These are phyloP conservation scores for Teleogryllus occipitalis DNA, from an alignment of 1,140 invertebrate species.

Conservation along the genomic window DNA sequence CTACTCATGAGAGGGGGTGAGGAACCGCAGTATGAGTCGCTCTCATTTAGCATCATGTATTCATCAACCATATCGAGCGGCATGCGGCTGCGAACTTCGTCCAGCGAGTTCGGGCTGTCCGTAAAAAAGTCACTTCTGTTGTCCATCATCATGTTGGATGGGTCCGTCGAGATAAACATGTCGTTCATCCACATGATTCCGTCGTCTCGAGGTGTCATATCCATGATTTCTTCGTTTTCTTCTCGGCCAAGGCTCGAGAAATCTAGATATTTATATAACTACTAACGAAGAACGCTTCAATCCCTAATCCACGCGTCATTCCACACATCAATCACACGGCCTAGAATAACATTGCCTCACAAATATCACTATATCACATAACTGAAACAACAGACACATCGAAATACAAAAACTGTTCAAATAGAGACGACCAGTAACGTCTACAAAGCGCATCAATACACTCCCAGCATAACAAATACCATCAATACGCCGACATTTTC, in stretches of 20 bases:
- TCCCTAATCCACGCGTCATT: not conserved
- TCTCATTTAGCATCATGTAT: slow-evolving; percentile 27
- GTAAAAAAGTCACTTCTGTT: slow-evolving; percentile 50
- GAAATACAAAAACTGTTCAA: too few species aligned
- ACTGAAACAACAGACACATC: too few species aligned
- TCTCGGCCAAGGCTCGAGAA: not conserved
- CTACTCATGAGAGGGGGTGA: slow-evolving; percentile 35
- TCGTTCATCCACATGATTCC: slow-evolving; percentile 68
- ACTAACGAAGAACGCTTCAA: not conserved
- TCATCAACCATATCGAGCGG: slow-evolving; percentile 27
- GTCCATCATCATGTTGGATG: slow-evolving; percentile 47
- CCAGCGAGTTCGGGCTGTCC: slow-evolving; percentile 46
- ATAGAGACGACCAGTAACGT: not conserved
- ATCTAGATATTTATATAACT: not conserved
- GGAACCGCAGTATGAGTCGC: slow-evolving; percentile 27
- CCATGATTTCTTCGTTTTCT: slow-evolving; percentile 29
- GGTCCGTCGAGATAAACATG: slow-evolving; percentile 45
- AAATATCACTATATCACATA: too few species aligned
- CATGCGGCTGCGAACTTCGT: slow-evolving; percentile 46
- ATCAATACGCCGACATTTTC: not conserved
- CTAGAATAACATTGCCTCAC: not conserved
- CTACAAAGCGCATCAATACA: not conserved
- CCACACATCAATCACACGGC: not conserved
- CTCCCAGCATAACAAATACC: not conserved
- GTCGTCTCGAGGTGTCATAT: slow-evolving; percentile 43